phyloP scores from a whole-genome alignment of 2,797 vertebrate genomes.

The Gymnoscopelus microlampas region DNA sequence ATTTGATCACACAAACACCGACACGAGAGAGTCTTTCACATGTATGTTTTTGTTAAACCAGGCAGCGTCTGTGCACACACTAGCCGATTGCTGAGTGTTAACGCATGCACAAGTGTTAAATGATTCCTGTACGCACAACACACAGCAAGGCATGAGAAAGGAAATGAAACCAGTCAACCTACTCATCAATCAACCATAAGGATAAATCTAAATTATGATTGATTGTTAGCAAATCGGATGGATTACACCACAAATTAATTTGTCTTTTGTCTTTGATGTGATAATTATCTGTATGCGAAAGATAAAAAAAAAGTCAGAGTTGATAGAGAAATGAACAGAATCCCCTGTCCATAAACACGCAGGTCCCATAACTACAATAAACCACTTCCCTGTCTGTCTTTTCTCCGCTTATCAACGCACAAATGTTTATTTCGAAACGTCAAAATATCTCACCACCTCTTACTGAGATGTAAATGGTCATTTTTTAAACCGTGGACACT shows the following conservation, averaged over 20 bases:
- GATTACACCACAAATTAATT: not conserved
- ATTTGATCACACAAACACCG: slow-evolving; percentile 67
- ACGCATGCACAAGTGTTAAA: slow-evolving; percentile 48
- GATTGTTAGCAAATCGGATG: slow-evolving; percentile 18
- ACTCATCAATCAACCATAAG: slow-evolving; percentile 29
- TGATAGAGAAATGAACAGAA: not conserved
- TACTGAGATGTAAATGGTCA: not conserved
- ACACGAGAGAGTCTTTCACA: slow-evolving; percentile 45
- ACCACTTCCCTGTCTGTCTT: slow-evolving; percentile 1
- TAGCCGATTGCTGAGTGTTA: slow-evolving; percentile 42
- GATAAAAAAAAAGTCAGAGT: not conserved
- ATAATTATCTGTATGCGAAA: not conserved
- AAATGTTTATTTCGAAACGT: slow-evolving; percentile 32
- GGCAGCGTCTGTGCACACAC: slow-evolving; percentile 62
- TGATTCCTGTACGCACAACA: slow-evolving; percentile 34
- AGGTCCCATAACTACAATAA: slow-evolving; percentile 9
- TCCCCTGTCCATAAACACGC: slow-evolving; percentile 25
- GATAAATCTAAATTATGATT: slow-evolving; percentile 7
- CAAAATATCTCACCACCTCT: slow-evolving; percentile 7
- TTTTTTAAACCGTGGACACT: not conserved
- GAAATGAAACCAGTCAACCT: slow-evolving; percentile 25
- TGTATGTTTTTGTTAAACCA: slow-evolving; percentile 70
- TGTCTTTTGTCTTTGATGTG: slow-evolving; percentile 8
- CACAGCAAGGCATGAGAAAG: slow-evolving; percentile 29
- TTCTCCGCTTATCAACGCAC: not conserved